phyloP scores from a whole-genome alignment of 2,113 vertebrate genomes.

The Sclerurus mexicanus region DNA sequence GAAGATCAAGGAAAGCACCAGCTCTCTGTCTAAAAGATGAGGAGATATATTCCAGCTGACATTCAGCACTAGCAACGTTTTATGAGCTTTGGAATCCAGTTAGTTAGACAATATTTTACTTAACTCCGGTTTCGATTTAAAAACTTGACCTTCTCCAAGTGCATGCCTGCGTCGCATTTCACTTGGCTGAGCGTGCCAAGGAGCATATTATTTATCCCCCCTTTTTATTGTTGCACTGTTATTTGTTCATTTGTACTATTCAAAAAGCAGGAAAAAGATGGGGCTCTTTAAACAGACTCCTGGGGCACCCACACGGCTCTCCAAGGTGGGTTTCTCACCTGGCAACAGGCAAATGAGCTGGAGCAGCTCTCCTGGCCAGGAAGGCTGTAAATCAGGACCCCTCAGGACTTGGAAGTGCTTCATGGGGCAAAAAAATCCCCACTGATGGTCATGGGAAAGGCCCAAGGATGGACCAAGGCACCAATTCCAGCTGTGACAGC shows the following conservation, averaged over 20 bases:
- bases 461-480: not conserved
- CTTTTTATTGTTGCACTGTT: not conserved
- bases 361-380: not conserved
- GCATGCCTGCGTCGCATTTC: not conserved
- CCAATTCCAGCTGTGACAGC: accelerated
- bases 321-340: not conserved
- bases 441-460: not conserved
- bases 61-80: slow-evolving; percentile 27
- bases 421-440: accelerated
- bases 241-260: not conserved
- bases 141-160: slow-evolving; percentile 51
- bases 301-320: not conserved
- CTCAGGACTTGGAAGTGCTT: accelerated
- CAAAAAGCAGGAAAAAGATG: not conserved
- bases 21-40: slow-evolving; percentile 3
- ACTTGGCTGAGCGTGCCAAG: not conserved
- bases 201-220: not conserved
- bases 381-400: not conserved
- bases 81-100: slow-evolving; percentile 63
- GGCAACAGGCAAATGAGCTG: accelerated
- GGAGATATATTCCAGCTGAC: slow-evolving; percentile 15
- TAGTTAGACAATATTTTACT: slow-evolving; percentile 63
- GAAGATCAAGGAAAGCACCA: not conserved
- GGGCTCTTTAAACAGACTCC: not conserved
- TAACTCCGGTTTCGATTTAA: slow-evolving; percentile 58